Base-by-base conservation (phyloP, 92 coral and sea anemone genomes). In the Isaurus tuberculatus region DNA sequence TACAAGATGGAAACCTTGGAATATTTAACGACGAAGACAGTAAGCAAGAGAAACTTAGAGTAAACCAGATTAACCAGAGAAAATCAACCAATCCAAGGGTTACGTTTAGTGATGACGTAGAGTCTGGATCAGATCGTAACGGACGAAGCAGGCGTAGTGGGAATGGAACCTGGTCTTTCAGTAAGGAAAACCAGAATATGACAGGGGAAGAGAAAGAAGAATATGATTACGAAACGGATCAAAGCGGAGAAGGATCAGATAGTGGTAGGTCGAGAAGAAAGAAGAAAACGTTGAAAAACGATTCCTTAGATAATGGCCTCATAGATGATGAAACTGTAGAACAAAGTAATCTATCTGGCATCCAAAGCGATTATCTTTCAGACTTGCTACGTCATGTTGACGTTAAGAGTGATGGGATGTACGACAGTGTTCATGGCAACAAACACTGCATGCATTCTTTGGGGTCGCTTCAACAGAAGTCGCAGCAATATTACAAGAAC, bases 371-470 rank as follows among this genome's bases (percentile, higher is more conserved):
- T 31, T 28, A 58, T 57, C 20, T 32, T 16, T 42, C 17, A 51
- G 70, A 58, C 22, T 77, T 22, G 25, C 70, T 58, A 55, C 69
- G n/a, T 36, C 55, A 58, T 22, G 58, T 49, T 77, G 82, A 58
- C 23, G 43, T 34, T 33, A 77, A n/a, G 15, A 42, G 57, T 43
- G 74, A 77, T 3, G 87, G 71, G 28, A 83, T 79, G 19, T 58
- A 61, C 28, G 85, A 81, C 28, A 84, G 84, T 17, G 81, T 57
- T 23, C 89, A 89, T 46, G 84, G 55, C n/a, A 89, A 89, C 73
- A 91, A 84, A 48, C 84, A 93, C 74, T 93, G 97, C 79, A 89
- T 80, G 85, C 97, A 93, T 73, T 46, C 85, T 0, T 86, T 80
- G 37, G 74, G 78, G 32, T 32, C 55, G 4, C 80, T 88, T 10